These are phyloP conservation scores for Hirudinaria manillensis DNA, from an alignment of 2,888 invertebrate species.

Conservation along the genomic window DNA sequence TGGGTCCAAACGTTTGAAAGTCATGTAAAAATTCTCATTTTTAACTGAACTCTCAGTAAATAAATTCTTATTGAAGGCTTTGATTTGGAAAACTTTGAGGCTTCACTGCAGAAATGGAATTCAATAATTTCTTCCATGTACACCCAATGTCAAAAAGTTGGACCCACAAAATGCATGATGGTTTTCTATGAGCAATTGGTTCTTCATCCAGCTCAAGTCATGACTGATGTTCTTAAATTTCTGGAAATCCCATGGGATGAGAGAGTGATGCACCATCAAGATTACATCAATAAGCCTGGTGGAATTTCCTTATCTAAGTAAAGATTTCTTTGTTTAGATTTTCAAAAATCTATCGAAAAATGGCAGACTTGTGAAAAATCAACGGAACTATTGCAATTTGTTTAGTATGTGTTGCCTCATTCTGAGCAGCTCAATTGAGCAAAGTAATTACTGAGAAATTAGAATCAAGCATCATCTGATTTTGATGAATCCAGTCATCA, in stretches of 20 bases:
- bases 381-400: background rate
- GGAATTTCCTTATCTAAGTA: slow-evolving; percentile 91
- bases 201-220: slow-evolving; percentile 74
- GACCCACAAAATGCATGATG: slow-evolving; percentile 65
- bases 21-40: background rate
- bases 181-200: slow-evolving; percentile 96
- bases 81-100: slow-evolving; percentile 80
- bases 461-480: too few relatives aligned
- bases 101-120: slow-evolving; percentile 95
- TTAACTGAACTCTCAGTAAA: background rate
- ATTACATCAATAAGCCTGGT: slow-evolving; percentile 87
- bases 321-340: slow-evolving; percentile 42
- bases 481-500: too few relatives aligned
- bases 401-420: background rate
- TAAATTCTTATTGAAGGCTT: slow-evolving; percentile 65
- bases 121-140: slow-evolving; percentile 86
- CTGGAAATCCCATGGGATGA: slow-evolving; percentile 90
- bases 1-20: background rate
- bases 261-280: slow-evolving; percentile 91
- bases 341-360: background rate
- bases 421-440: background rate
- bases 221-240: slow-evolving; percentile 70
- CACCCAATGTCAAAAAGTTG: slow-evolving; percentile 47
- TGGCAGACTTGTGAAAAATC: background rate
- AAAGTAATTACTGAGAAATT: too few relatives aligned